phyloP scores from a whole-genome alignment of 2,113 vertebrate genomes.

The Pterocles orientalis region DNA sequence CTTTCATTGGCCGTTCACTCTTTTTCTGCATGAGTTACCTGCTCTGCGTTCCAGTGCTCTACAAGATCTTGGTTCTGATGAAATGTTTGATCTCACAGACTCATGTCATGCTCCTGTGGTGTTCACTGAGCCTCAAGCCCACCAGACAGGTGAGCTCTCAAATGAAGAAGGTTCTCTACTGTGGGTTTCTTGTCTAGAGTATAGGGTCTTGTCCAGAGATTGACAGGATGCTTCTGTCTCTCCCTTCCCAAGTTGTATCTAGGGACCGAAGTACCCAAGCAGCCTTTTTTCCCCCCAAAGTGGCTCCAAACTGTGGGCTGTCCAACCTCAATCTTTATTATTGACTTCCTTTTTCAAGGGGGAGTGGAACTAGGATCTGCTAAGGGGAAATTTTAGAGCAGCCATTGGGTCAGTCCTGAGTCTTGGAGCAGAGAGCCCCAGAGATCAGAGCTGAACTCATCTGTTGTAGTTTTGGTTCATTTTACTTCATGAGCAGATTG shows the following conservation, averaged over 20 bases:
- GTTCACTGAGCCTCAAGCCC: background rate
- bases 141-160: background rate
- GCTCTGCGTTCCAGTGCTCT: background rate
- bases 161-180: rapidly evolving
- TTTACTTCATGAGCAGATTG: background rate
- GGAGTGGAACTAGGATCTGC: background rate
- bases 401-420: background rate
- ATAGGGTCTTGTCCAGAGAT: rapidly evolving
- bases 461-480: background rate
- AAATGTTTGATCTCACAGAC: background rate
- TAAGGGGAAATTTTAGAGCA: background rate
- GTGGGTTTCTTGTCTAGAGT: background rate
- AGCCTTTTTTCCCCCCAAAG: background rate
- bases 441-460: background rate
- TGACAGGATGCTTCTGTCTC: background rate
- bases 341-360: background rate
- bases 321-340: background rate
- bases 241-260: background rate
- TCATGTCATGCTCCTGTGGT: rapidly evolving
- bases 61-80: background rate
- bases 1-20: background rate
- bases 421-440: background rate
- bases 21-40: rapidly evolving
- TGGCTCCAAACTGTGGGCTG: background rate
- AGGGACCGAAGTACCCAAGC: background rate